phyloP scores from a whole-genome alignment of 2,888 invertebrate genomes.

The Ochlodes sylvanus region DNA sequence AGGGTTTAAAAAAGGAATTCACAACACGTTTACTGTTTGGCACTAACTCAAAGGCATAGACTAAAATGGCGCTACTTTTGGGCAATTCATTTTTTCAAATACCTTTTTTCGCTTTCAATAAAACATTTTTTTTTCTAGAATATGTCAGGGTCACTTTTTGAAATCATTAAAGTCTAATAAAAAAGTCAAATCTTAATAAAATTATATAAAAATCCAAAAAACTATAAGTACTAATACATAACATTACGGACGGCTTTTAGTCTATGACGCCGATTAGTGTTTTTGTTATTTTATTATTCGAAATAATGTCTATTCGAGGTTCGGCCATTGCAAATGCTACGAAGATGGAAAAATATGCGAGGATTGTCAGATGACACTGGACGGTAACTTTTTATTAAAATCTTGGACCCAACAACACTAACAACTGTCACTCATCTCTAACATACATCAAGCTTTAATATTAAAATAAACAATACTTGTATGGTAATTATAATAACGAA shows the following conservation, averaged over 20 bases:
- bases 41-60: constrained; percentile 61
- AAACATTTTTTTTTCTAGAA: not conserved
- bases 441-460: constrained; percentile 63
- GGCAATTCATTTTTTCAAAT: not conserved
- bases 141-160: not conserved
- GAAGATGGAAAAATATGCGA: constrained; percentile 25
- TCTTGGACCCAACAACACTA: constrained; percentile 55
- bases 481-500: constrained; percentile 64
- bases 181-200: constrained; percentile 23
- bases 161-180: not conserved
- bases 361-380: constrained; percentile 61
- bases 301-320: constrained; percentile 42
- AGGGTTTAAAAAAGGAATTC: constrained; percentile 56
- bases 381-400: constrained; percentile 66
- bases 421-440: constrained; percentile 62
- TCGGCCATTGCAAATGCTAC: constrained; percentile 38
- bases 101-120: not conserved
- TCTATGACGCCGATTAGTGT: constrained; percentile 32
- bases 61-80: constrained; percentile 43
- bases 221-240: too few relatives aligned
- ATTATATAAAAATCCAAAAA: constrained; percentile 2
- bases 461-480: constrained; percentile 75
- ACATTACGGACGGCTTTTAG: constrained; percentile 24
- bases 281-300: constrained; percentile 15
- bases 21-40: constrained; percentile 68